Evolutionary conservation across 2,113 vertebrate species (phyloP).

Genomic region (Ictidomys tridecemlineatus): DNA sequence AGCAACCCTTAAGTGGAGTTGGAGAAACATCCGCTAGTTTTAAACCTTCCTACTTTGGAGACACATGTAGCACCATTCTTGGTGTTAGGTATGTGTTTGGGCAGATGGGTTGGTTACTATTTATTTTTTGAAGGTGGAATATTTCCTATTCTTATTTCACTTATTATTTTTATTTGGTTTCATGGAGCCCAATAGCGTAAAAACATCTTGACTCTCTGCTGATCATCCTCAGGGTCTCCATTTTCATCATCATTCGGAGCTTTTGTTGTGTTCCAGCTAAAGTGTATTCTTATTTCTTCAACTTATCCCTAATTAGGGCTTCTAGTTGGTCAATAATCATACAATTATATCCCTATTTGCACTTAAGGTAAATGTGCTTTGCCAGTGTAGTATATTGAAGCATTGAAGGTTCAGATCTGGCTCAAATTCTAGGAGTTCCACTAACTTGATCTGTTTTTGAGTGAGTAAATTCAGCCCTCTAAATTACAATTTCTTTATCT

Average conservation of each 20-base stretch:
- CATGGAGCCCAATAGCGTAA: neutral
- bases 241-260: neutral
- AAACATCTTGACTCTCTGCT: neutral
- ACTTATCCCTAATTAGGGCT: neutral
- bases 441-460: neutral
- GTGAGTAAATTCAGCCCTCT: neutral
- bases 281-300: neutral
- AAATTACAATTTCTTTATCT: neutral
- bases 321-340: neutral
- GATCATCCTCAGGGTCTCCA: neutral
- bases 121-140: neutral
- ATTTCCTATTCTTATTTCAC: neutral
- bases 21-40: neutral
- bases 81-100: neutral
- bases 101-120: neutral
- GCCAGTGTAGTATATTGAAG: neutral
- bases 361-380: neutral
- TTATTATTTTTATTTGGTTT: neutral
- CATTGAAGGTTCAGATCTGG: neutral
- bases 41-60: neutral
- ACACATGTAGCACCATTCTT: neutral
- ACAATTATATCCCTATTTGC: neutral
- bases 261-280: neutral
- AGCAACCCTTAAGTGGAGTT: neutral
- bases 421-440: constrained; percentile 2